Evolutionary conservation across 2,113 vertebrate species (phyloP), one percentile per base, ranked within the genome.

Genomic region (Danionella cerebrum): DNA sequence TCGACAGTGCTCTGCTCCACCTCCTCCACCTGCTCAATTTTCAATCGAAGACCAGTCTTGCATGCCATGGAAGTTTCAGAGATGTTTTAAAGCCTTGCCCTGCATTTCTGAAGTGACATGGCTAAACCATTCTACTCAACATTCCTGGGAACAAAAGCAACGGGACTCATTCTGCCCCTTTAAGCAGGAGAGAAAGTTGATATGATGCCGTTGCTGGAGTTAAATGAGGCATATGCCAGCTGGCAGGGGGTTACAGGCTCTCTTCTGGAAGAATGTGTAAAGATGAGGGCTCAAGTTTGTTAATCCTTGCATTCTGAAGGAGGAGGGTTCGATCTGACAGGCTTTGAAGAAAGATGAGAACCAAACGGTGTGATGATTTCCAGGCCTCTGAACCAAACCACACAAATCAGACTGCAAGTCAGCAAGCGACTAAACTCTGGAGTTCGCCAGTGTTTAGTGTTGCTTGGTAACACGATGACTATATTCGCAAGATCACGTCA

Each of bases 51-150:
- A 27, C 36, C 55, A 21, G 22, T 41, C 24, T 41, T 41, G n/a
- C 31, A 24, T 51, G 52, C 44, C 31, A 12, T 29, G 11, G 44
- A 53, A 60, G 19, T 22, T 9, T 55, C 51, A 42, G 24, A 44
- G 6, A 14, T 4, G 7, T 24, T 36, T 57, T 21, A 29, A 33
- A 54, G 48, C 39, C 19, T 48, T 18, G 16, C 14, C 36, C 45
- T 60, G 29, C 14, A 42, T 53, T 27, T 67, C 71, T 76, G 73
- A 78, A 78, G 79, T 78, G 80, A 84, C 82, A 86, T 82, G 83
- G 80, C 83, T 86, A 82, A 86, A 78, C 82, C 79, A 84, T 86
- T 86, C 86, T 80, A 84, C 78, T 71, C 72, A 31, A 48, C 81
- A 84, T 78, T 82, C 82, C 77, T 74, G 58, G 21, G 76, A 72